Conservation (phyloP, 1,140 invertebrate species). For the Drosophila ercepeae region DNA sequence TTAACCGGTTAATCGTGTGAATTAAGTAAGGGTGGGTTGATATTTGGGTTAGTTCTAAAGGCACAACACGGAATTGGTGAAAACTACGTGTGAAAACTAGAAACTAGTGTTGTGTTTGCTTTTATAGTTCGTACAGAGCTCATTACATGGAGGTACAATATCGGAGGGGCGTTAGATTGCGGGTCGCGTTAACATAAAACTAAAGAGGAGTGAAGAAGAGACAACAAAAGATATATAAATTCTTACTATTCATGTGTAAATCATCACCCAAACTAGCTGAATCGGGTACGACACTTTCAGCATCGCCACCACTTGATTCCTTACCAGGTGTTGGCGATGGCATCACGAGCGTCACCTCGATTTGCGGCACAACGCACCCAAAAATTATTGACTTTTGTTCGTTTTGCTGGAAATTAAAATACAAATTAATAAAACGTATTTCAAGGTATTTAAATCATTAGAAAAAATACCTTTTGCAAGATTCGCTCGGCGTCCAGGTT, state of each 20-base stretch:
- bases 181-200: constrained; percentile 51
- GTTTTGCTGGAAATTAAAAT: constrained; percentile 65
- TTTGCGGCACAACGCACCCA: constrained; percentile 91
- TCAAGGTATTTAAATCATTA: too few species aligned
- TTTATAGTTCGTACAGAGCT: constrained; percentile 17
- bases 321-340: constrained; percentile 91
- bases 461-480: constrained; percentile 84
- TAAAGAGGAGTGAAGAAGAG: constrained; percentile 68
- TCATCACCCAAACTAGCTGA: constrained; percentile 92
- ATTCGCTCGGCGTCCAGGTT: constrained; percentile 91
- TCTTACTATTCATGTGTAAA: constrained; percentile 85
- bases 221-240: constrained; percentile 78
- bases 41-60: constrained; percentile 11
- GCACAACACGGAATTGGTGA: constrained; percentile 32
- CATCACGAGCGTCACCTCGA: constrained; percentile 95
- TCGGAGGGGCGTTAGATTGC: constrained; percentile 20
- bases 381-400: constrained; percentile 87
- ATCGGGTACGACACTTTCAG: constrained; percentile 92
- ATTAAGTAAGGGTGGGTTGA: too few species aligned
- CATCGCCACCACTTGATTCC: constrained; percentile 91
- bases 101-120: constrained; percentile 17
- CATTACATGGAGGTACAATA: constrained; percentile 19
- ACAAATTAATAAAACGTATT: not conserved
- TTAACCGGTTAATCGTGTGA: too few species aligned
- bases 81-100: constrained; percentile 48